Base-by-base conservation (phyloP, 2,888 invertebrate species). In the Hesperia comma region DNA sequence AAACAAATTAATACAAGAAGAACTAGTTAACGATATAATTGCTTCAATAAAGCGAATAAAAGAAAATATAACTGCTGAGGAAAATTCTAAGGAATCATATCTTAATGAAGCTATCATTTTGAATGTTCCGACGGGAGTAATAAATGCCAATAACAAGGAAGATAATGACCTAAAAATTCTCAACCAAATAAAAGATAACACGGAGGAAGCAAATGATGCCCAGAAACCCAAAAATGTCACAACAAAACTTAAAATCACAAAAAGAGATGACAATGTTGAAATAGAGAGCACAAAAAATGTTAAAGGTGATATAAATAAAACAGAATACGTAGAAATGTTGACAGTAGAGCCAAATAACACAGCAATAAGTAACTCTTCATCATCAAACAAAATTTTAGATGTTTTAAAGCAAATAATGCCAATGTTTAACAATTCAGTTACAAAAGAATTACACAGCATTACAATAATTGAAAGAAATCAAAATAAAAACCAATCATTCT, bases 381-480 rank as follows among this genome's bases (percentile, higher is more conserved):
- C 90, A 10, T 81, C 89, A 0, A 81, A 86, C 37, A 87, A 87
- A 17, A 89, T 92, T 54, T 77, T 92, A 15, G 92, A 92, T 72
- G 86, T 90, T 0, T 69, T 92, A n/a, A 92, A 89, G 74, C 88
- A 90, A 73, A 72, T 92, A 2, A 91, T 92, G 89, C 91, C 92
- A 1, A 79, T 87, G 73, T 85, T 92, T n/a, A 92, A 92, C 61
- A 84, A 80, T 55, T 86, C 87, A 0, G 71, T 83, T n/a, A 83
- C 82, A 3, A 90, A 92, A 77, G 86, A 89, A 72, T 75, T 92
- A 1, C 92, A 91, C 56, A 92, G 92, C 55, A 86, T 92, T 33
- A 92, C 92, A 1, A 85, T 92, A 4, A 89, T 92, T 63, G 92
- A 91, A 74, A 86, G 82, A 68, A 88, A 88, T 71, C 82, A 82